A percentile compares a stretch with the other conserved stretches of the same genome.
Evolutionary conservation across 2,113 vertebrate genomes (phyloP).

Genomic region (Dascyllus trimaculatus): DNA sequence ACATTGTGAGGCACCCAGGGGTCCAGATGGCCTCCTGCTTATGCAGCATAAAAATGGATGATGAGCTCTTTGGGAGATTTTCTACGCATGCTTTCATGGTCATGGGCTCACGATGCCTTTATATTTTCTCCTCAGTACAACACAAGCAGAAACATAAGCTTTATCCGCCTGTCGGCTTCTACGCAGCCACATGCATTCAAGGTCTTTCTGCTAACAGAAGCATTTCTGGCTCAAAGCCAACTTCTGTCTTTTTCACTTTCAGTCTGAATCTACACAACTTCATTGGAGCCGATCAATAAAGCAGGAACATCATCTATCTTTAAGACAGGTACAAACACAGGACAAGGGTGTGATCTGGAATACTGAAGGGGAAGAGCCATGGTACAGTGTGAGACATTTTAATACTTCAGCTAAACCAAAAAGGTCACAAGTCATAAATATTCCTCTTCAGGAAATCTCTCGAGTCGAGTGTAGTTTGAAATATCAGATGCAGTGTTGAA

Average conservation of each 20-base stretch:
- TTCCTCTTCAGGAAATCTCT: background rate
- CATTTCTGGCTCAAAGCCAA: background rate
- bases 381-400: background rate
- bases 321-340: slow-evolving; percentile 22
- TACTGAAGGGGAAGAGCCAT: slow-evolving; percentile 14
- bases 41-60: background rate
- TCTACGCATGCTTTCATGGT: background rate
- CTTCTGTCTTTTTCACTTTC: slow-evolving; percentile 14
- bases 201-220: background rate
- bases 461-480: background rate
- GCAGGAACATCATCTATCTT: slow-evolving; percentile 46
- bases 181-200: background rate
- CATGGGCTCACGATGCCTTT: background rate
- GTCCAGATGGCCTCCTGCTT: slow-evolving; percentile 10
- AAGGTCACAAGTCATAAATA: slow-evolving; percentile 16
- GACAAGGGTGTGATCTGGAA: slow-evolving; percentile 2
- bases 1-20: slow-evolving; percentile 20
- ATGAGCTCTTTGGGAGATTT: background rate
- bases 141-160: background rate
- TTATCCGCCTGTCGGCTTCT: background rate
- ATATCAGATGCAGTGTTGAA: background rate
- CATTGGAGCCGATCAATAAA: slow-evolving; percentile 32
- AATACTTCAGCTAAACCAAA: slow-evolving; percentile 7
- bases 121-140: background rate
- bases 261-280: slow-evolving; percentile 25